These are phyloP conservation scores for Anguilla megastoma DNA, from an alignment of 2,797 vertebrate genomes.

Conservation along the genomic window DNA sequence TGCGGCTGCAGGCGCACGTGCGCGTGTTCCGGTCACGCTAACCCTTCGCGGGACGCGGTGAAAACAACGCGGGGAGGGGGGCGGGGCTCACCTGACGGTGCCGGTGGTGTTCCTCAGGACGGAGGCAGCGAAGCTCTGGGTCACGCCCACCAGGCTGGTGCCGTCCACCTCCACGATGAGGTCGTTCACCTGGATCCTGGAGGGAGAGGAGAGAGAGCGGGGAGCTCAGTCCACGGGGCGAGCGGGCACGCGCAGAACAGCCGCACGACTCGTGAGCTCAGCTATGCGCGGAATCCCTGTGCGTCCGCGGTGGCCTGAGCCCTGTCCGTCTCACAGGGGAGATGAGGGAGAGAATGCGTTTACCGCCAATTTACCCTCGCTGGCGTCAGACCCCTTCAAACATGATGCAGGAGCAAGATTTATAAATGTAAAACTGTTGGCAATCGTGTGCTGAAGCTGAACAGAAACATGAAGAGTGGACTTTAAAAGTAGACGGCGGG, in stretches of 20 bases:
- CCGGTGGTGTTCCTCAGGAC: slow-evolving; percentile 94
- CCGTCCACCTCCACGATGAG: slow-evolving; percentile 94
- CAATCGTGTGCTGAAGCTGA: no score
- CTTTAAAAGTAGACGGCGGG: background rate
- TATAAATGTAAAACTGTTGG: no score
- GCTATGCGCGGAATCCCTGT: background rate
- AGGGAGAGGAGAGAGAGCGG: background rate
- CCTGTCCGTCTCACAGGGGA: background rate
- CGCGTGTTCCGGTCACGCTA: background rate
- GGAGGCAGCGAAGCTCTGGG: slow-evolving; percentile 91
- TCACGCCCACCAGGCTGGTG: slow-evolving; percentile 92
- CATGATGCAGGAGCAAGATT: background rate
- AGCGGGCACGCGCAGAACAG: no score
- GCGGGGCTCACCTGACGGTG: slow-evolving; percentile 80
- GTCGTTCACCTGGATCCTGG: slow-evolving; percentile 93
- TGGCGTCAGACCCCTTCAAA: background rate
- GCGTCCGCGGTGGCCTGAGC: background rate
- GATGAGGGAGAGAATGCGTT: background rate
- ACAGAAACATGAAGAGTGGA: background rate
- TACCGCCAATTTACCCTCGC: background rate
- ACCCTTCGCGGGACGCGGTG: background rate
- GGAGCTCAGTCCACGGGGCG: background rate
- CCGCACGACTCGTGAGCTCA: background rate
- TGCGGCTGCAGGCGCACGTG: background rate
- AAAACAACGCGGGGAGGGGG: background rate